Evolutionary conservation across 1,140 invertebrate species (phyloP).

Genomic region (Tigriopus japonicus): DNA sequence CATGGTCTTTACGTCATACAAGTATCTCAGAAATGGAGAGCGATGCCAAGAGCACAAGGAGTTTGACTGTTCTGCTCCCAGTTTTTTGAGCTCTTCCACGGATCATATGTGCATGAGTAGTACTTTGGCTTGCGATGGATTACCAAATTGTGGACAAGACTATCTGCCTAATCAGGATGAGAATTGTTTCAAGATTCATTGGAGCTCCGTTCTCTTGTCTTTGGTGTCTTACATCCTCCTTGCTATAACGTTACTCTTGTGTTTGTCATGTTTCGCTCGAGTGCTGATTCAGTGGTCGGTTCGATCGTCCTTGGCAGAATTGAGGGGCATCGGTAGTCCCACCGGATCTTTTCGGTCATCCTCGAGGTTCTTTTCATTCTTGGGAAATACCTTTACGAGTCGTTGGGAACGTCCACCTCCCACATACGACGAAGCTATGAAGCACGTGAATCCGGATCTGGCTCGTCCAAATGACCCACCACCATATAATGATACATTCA

Average conservation of each 20-base stretch:
- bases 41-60: constrained; percentile 8
- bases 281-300: constrained; percentile 15
- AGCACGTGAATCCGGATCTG: constrained; percentile 12
- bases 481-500: constrained; percentile 2
- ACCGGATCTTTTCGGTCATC: constrained; percentile 9
- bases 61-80: constrained; percentile 1
- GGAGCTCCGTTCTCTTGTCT: constrained; percentile 6
- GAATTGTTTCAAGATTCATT: constrained; percentile 13
- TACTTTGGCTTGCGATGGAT: constrained; percentile 10
- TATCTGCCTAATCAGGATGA: constrained; percentile 12
- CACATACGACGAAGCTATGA: constrained; percentile 12
- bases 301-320: not conserved
- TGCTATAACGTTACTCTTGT: constrained; percentile 11
- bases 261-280: constrained; percentile 13
- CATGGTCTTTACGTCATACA: constrained; percentile 12
- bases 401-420: constrained; percentile 13
- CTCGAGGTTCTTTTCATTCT: constrained; percentile 13
- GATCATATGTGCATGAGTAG: constrained; percentile 8
- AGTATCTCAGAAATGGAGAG: constrained; percentile 7
- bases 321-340: not conserved
- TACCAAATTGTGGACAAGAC: constrained; percentile 12
- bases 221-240: constrained; percentile 11
- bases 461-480: not conserved
- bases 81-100: constrained; percentile 1
- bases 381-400: constrained; percentile 4